A percentile compares a stretch with the other conserved stretches of the same genome.
Conservation (phyloP, 2,113 vertebrate genomes). For the Takifugu flavidus region DNA sequence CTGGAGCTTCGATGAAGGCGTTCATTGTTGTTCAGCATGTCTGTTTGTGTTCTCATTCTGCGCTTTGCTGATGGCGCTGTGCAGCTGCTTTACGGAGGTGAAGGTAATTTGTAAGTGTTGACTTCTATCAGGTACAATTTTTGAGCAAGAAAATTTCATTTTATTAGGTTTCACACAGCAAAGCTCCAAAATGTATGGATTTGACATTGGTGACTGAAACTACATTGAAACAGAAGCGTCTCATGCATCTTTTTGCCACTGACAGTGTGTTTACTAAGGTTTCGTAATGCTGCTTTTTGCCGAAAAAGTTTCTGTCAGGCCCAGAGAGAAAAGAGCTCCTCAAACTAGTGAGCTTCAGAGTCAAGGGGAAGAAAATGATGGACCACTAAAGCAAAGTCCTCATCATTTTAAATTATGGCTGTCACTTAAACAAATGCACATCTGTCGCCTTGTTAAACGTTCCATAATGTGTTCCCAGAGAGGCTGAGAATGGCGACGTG, state of each 20-base stretch:
- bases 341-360: neutral
- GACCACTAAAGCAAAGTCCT: slow-evolving; percentile 9
- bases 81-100: slow-evolving; percentile 43
- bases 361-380: neutral
- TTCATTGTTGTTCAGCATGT: slow-evolving; percentile 50
- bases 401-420: slow-evolving; percentile 21
- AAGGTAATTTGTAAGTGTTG: slow-evolving; percentile 59
- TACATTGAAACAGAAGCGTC: neutral
- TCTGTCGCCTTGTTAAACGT: slow-evolving; percentile 23
- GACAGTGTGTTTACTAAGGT: too few species aligned
- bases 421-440: slow-evolving; percentile 23
- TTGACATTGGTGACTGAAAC: neutral
- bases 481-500: slow-evolving; percentile 15
- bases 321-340: neutral
- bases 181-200: neutral
- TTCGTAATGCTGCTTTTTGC: too few species aligned
- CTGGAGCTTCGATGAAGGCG: slow-evolving; percentile 36
- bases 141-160: slow-evolving; percentile 12
- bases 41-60: slow-evolving; percentile 47
- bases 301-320: neutral
- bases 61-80: slow-evolving; percentile 37
- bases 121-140: slow-evolving; percentile 45
- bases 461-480: slow-evolving; percentile 22
- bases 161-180: slow-evolving; percentile 2
- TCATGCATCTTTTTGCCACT: neutral